These are phyloP conservation scores for Apamea crenata DNA, from an alignment of 2,888 invertebrate species.

Conservation along the genomic window DNA sequence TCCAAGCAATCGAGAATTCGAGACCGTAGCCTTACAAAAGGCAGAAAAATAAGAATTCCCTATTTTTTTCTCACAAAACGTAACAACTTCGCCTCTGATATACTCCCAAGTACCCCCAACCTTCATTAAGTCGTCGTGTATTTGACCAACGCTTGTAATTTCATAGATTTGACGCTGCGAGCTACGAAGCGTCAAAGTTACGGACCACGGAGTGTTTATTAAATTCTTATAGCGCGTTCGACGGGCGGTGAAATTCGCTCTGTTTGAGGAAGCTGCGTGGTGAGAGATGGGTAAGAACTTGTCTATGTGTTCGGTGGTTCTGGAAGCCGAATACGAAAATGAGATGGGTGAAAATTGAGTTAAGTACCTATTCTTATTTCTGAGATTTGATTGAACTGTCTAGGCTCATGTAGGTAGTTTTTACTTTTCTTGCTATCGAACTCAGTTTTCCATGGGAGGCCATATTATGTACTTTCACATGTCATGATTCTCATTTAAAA, in stretches of 20 bases:
- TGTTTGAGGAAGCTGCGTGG: conserved; percentile 2
- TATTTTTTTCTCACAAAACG: background rate
- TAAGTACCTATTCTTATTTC: background rate
- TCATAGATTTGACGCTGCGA: conserved; percentile 52
- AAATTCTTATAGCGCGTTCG: conserved; percentile 74
- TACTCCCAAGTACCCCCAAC: conserved; percentile 25
- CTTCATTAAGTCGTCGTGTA: conserved; percentile 55
- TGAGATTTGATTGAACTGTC: background rate
- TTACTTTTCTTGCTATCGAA: background rate
- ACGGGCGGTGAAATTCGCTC: conserved; percentile 28
- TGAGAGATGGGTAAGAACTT: conserved; percentile 7
- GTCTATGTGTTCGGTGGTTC: background rate
- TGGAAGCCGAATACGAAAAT: conserved; percentile 12
- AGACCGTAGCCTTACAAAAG: background rate
- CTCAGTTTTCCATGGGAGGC: background rate
- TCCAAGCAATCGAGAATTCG: background rate
- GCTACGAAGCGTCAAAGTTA: conserved; percentile 48
- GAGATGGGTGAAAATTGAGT: fast-evolving
- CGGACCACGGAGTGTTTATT: conserved; percentile 69
- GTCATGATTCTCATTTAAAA: background rate
- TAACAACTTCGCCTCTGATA: conserved; percentile 36
- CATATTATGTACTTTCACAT: background rate
- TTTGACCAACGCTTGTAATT: conserved; percentile 65
- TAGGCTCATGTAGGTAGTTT: background rate
- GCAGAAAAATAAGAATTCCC: conserved; percentile 5